Conservation (phyloP, 2,888 invertebrate genomes). For the Drosophila longiperda region DNA sequence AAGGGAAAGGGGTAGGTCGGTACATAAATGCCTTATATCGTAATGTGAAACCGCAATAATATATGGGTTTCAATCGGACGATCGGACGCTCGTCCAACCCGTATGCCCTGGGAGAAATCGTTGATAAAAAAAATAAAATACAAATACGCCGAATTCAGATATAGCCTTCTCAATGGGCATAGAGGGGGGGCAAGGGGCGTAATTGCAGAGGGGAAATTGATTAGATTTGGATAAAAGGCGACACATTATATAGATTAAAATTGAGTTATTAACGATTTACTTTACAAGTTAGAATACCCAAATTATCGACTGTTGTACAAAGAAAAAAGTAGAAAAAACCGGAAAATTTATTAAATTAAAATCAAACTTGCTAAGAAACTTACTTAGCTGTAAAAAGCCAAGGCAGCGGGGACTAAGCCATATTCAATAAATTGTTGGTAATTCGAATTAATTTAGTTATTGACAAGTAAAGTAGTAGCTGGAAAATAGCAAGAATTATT, state of each 20-base stretch:
- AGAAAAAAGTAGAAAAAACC: slow-evolving; percentile 17
- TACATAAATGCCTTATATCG: slow-evolving; percentile 41
- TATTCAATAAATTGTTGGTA: slow-evolving; percentile 64
- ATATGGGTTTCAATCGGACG: slow-evolving; percentile 40
- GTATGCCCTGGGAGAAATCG: slow-evolving; percentile 42
- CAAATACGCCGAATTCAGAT: slow-evolving; percentile 42
- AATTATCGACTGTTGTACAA: slow-evolving; percentile 21
- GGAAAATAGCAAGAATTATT: neutral
- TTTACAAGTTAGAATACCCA: slow-evolving; percentile 45
- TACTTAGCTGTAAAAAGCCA: slow-evolving; percentile 10
- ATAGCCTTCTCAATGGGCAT: slow-evolving; percentile 1
- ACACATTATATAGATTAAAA: slow-evolving; percentile 76
- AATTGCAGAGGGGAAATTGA: slow-evolving; percentile 50
- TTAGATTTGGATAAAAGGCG: slow-evolving; percentile 82
- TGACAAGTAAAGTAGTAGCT: slow-evolving; percentile 36
- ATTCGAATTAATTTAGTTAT: slow-evolving; percentile 64
- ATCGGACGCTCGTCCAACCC: slow-evolving; percentile 13
- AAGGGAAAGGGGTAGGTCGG: neutral
- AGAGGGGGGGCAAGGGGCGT: neutral
- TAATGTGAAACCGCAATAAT: slow-evolving; percentile 41
- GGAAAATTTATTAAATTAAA: slow-evolving; percentile 10
- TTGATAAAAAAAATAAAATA: slow-evolving; percentile 57
- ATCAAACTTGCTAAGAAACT: slow-evolving; percentile 7
- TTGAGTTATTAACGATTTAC: slow-evolving; percentile 63
- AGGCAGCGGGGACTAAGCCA: slow-evolving; percentile 16